These are phyloP conservation scores for Chlorospingus flavigularis DNA, from an alignment of 2,797 vertebrate genomes.

Conservation along the genomic window DNA sequence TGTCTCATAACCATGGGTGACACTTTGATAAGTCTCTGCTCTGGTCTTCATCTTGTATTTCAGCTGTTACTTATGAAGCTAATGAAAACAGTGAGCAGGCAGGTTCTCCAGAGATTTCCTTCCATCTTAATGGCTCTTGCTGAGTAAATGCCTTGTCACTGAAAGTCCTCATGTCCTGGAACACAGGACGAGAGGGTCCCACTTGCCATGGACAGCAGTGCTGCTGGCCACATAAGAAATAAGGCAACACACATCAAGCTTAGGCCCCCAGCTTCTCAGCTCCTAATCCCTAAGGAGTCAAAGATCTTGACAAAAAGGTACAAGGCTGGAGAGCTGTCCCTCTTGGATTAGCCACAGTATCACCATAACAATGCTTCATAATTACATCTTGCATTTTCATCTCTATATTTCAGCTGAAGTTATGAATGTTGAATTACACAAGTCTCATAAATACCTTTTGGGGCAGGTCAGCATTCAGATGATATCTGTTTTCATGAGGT, in stretches of 20 bases:
- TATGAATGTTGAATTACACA: conserved; percentile 8
- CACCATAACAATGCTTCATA: background rate
- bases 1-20: background rate
- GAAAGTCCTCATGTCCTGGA: background rate
- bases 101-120: background rate
- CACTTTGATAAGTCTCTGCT: background rate
- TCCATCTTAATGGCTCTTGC: background rate
- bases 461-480: background rate
- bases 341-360: background rate
- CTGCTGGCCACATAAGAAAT: background rate
- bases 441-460: background rate
- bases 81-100: background rate
- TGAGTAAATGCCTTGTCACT: background rate
- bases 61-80: background rate
- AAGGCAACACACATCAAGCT: background rate
- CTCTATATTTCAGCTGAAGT: background rate
- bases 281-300: background rate
- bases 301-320: background rate
- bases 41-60: background rate
- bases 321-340: background rate
- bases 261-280: background rate
- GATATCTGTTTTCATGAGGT: background rate
- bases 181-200: background rate
- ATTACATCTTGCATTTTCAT: conserved; percentile 11
- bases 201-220: accelerated